A percentile compares a stretch with the other conserved stretches of the same genome.
Evolutionary conservation across 2,797 vertebrate genomes (phyloP).

Genomic region (Microctenopoma steveboyesi): DNA sequence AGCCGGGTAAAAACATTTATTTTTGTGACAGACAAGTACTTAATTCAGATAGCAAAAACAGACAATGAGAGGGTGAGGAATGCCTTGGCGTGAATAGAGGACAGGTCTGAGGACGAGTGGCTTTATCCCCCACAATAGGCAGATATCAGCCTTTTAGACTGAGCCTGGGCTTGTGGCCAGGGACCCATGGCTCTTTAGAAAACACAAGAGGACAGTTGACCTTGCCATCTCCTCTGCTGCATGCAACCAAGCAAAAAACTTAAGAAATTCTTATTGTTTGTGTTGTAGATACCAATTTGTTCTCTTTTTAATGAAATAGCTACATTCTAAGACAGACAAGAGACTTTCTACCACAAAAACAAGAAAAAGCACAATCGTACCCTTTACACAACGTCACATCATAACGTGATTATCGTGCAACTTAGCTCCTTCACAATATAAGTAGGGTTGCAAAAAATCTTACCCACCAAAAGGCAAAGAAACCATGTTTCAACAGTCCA

Average conservation of each 20-base stretch:
- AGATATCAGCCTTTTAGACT: constrained; percentile 64
- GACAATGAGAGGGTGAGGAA: constrained; percentile 61
- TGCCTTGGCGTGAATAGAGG: constrained; percentile 53
- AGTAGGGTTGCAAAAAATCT: constrained; percentile 22
- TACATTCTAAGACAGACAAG: too few relatives aligned
- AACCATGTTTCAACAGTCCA: constrained; percentile 23
- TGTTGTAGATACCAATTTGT: background rate
- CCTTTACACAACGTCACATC: constrained; percentile 1
- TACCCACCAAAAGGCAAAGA: constrained; percentile 31
- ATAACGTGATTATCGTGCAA: constrained; percentile 29
- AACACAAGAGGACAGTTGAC: constrained; percentile 67
- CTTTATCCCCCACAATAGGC: constrained; percentile 66
- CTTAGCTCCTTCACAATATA: constrained; percentile 28
- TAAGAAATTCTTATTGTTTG: background rate
- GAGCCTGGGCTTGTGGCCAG: constrained; percentile 62
- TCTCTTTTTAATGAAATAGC: background rate
- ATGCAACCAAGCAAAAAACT: constrained; percentile 1
- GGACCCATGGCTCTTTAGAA: constrained; percentile 50
- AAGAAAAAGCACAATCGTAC: background rate
- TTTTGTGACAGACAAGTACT: constrained; percentile 42
- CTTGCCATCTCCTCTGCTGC: constrained; percentile 61
- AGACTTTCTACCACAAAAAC: constrained; percentile 2
- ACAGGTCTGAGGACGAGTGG: constrained; percentile 63
- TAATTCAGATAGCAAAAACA: constrained; percentile 54
- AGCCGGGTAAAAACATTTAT: constrained; percentile 16